Conservation (phyloP, 2,888 invertebrate genomes). For the Diaperis boleti region DNA sequence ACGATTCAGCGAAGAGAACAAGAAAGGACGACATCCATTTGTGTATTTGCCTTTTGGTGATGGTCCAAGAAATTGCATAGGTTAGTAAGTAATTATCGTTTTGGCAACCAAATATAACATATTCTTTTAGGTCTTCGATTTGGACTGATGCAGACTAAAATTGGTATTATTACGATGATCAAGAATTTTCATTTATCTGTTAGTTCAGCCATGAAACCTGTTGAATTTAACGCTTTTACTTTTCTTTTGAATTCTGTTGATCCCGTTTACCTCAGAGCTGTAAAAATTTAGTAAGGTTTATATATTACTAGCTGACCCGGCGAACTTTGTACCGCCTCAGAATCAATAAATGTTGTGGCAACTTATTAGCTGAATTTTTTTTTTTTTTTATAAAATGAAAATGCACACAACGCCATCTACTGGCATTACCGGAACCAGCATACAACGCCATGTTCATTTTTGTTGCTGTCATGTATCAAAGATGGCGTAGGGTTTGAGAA, state of each 20-base stretch:
- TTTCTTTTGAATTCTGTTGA: conserved; percentile 47
- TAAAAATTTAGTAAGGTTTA: not conserved
- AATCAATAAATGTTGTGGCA: no score
- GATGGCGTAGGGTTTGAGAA: no score
- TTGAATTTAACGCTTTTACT: conserved; percentile 43
- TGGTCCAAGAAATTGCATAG: conserved; percentile 50
- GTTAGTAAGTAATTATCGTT: conserved; percentile 43
- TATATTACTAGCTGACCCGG: no score
- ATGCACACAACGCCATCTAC: no score
- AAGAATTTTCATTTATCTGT: conserved; percentile 48
- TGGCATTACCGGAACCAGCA: no score
- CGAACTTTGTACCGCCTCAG: no score
- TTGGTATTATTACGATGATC: conserved; percentile 50
- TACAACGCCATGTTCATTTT: no score
- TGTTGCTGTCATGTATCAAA: no score
- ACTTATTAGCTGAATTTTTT: no score
- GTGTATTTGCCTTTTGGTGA: conserved; percentile 42
- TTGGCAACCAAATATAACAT: no score
- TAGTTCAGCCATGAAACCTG: conserved; percentile 44
- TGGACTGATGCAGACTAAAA: conserved; percentile 54
- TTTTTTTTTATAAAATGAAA: no score
- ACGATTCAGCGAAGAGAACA: conserved; percentile 53
- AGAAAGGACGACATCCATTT: conserved; percentile 51
- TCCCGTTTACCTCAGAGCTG: conserved; percentile 44
- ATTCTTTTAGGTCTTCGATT: conserved; percentile 52